Evolutionary conservation across 2,797 vertebrate species (phyloP), one percentile per base, ranked within the genome.

Genomic region (Enteromius viviparus): DNA sequence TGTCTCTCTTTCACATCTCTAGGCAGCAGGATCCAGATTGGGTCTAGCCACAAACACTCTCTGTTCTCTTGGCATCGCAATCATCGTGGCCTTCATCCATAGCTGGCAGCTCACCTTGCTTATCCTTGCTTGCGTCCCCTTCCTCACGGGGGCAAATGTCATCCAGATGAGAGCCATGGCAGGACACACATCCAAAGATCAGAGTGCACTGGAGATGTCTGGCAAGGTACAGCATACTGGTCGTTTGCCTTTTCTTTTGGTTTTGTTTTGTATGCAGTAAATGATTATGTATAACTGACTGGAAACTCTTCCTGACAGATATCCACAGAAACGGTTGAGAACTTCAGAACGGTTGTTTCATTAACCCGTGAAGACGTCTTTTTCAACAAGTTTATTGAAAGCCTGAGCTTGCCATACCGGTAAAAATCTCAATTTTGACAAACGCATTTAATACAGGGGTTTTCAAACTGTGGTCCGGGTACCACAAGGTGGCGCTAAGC

Each of bases 21-120:
- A 94, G 91, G 91, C 92, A 85, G 90, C 92, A 77, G 93, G 91
- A 88, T 93, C 89, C 85, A 90, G 91, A 71, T 87, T 94, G 85
- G 89, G 87, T 80, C 89, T 94, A 87, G 88, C 93, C 85, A 89
- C 88, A 70, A 89, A 89, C 83, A 82, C 89, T 23, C 15, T 89
- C 51, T 91, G 91, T 80, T 89, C 91, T 79, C 90, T 92, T 32
- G 66, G 83, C 58, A 89, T 87, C 29, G 93, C 92, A 82, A 49
- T 94, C 84, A 49, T 93, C 72, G 88, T 95, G 90, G 91, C 92
- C 85, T 96, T 95, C 89, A 88, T 91, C 72, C 89, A 89, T 37
- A 83, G 88, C 87, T 96, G 94, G 95, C 95, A 95, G 84, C 87
- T 95, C 81, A 91, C 91, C 64, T 89, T 94, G 87, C 88, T 95